phyloP scores from a whole-genome alignment of 1,140 invertebrate genomes.

The Ips nitidus region DNA sequence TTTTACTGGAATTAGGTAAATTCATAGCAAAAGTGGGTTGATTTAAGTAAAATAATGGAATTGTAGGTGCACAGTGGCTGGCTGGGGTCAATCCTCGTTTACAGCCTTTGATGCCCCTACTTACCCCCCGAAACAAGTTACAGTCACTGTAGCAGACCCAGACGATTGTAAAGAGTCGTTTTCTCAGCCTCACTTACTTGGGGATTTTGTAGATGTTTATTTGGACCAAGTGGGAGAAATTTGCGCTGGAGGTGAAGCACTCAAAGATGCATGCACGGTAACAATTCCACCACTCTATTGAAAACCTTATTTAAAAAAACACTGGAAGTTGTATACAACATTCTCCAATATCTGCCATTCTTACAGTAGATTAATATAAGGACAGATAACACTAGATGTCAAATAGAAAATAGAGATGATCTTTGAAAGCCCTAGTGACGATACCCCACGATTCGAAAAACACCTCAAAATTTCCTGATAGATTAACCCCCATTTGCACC shows the following conservation, averaged over 20 bases:
- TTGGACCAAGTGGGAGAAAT: constrained; percentile 46
- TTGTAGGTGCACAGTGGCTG: constrained; percentile 42
- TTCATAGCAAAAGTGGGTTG: background rate
- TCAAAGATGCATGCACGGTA: constrained; percentile 48
- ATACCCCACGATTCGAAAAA: no score
- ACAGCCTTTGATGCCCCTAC: constrained; percentile 40
- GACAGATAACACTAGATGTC: no score
- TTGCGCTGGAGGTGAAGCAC: constrained; percentile 45
- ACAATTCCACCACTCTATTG: constrained; percentile 5
- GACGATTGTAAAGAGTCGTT: constrained; percentile 41
- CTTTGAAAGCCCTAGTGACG: no score
- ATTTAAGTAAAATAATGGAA: background rate
- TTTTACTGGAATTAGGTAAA: constrained; percentile 42
- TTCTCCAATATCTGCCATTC: background rate
- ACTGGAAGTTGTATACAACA: background rate
- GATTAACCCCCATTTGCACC: no score
- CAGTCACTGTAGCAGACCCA: constrained; percentile 36
- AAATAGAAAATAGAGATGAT: no score
- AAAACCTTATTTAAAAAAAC: background rate
- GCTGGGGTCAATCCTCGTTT: constrained; percentile 45
- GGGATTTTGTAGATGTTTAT: constrained; percentile 41
- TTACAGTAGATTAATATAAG: no score
- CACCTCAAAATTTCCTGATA: no score
- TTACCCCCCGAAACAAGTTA: constrained; percentile 44
- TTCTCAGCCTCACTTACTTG: constrained; percentile 36